Conservation (phyloP, 2,888 invertebrate genomes). For the Stictocephala bisonia region DNA sequence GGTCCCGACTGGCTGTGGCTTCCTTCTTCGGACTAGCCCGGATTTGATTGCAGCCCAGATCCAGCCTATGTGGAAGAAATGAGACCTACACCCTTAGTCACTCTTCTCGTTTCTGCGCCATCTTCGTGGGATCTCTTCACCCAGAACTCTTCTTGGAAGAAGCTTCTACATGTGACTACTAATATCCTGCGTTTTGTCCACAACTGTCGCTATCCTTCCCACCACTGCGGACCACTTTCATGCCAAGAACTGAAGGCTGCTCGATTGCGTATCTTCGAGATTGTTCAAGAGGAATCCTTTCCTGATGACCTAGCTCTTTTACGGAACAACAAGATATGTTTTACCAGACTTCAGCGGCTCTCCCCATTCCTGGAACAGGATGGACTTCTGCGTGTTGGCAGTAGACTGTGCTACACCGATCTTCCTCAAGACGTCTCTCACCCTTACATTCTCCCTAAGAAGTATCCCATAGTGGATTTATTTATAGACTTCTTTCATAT, state of each 20-base stretch:
- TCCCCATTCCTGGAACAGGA: background rate
- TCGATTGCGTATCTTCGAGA: background rate
- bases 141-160: background rate
- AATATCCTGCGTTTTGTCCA: background rate
- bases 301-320: background rate
- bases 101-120: background rate
- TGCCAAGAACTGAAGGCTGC: background rate
- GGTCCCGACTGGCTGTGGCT: background rate
- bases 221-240: background rate
- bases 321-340: too few relatives aligned
- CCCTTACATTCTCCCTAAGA: background rate
- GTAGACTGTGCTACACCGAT: slow-evolving; percentile 32
- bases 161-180: background rate
- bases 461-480: background rate
- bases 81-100: background rate
- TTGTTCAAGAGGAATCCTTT: slow-evolving; percentile 21
- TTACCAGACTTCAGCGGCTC: background rate
- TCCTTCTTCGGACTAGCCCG: background rate
- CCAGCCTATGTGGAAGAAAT: background rate
- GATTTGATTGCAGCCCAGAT: background rate
- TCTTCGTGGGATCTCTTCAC: background rate
- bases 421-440: background rate
- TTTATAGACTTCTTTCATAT: background rate
- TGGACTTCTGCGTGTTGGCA: background rate
- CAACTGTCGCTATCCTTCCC: background rate